Evolutionary conservation across 2,113 vertebrate genomes (phyloP).

Genomic region (Tor tambroides): DNA sequence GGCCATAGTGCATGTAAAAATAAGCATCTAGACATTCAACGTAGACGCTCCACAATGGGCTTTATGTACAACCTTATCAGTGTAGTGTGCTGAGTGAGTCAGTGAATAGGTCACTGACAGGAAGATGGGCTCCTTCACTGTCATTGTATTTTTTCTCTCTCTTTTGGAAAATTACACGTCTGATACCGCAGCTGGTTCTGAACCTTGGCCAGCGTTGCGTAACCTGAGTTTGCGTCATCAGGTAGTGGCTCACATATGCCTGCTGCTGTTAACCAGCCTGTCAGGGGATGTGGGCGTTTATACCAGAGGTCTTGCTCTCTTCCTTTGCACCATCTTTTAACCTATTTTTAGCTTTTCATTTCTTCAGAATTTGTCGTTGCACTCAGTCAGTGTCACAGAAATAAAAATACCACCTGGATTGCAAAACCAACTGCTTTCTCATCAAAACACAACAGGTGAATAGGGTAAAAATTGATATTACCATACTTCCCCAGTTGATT

Average conservation of each 20-base stretch:
- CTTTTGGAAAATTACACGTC: slow-evolving; percentile 44
- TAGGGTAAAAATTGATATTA: neutral
- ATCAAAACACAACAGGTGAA: neutral
- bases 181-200: slow-evolving; percentile 48
- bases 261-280: slow-evolving; percentile 38
- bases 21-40: slow-evolving; percentile 23
- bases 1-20: neutral
- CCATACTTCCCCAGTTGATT: neutral
- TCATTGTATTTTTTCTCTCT: slow-evolving; percentile 15
- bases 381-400: neutral
- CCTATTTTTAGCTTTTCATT: neutral
- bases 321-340: slow-evolving; percentile 15
- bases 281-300: slow-evolving; percentile 38
- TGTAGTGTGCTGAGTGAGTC: slow-evolving; percentile 40
- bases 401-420: slow-evolving; percentile 8
- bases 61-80: slow-evolving; percentile 15
- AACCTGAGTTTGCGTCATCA: slow-evolving; percentile 51
- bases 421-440: neutral
- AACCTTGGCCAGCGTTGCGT: slow-evolving; percentile 43
- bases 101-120: slow-evolving; percentile 25
- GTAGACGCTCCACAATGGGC: slow-evolving; percentile 5
- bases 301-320: slow-evolving; percentile 8
- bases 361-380: slow-evolving; percentile 8
- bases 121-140: slow-evolving; percentile 10
- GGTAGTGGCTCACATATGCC: slow-evolving; percentile 35